These are phyloP conservation scores for Drosophila cognata DNA, from an alignment of 2,888 invertebrate genomes.

Conservation along the genomic window DNA sequence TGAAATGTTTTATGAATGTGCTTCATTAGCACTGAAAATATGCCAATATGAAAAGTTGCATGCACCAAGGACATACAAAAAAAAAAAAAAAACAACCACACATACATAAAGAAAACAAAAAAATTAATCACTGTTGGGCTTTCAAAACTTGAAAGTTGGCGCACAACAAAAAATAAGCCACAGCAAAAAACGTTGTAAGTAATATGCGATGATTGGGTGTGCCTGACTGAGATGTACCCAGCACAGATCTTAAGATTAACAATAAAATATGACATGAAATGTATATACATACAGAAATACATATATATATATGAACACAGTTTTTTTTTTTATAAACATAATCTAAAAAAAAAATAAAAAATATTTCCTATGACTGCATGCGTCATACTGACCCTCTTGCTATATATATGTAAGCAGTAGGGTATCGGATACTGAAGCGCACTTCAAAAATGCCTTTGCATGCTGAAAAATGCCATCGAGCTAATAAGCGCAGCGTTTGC, in stretches of 20 bases:
- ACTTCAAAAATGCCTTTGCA: constrained; percentile 75
- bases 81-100: constrained; percentile 1
- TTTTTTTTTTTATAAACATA: too few species aligned
- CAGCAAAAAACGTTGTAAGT: constrained; percentile 3
- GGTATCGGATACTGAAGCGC: constrained; percentile 53
- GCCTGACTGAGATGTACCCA: constrained; percentile 12
- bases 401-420: neutral
- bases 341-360: too few species aligned
- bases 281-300: neutral
- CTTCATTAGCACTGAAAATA: constrained; percentile 17
- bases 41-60: constrained; percentile 25
- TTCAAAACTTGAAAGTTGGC: constrained; percentile 35
- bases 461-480: constrained; percentile 63
- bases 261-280: neutral
- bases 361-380: neutral
- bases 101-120: neutral
- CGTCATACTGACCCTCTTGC: constrained; percentile 2
- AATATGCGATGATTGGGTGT: neutral
- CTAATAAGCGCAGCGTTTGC: constrained; percentile 68
- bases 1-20: constrained; percentile 5
- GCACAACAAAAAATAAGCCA: constrained; percentile 14
- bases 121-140: constrained; percentile 28
- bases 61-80: constrained; percentile 9
- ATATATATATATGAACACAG: neutral
- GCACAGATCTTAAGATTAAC: neutral